phyloP scores from a whole-genome alignment of 1,140 invertebrate genomes.

The Drosophila insularis region DNA sequence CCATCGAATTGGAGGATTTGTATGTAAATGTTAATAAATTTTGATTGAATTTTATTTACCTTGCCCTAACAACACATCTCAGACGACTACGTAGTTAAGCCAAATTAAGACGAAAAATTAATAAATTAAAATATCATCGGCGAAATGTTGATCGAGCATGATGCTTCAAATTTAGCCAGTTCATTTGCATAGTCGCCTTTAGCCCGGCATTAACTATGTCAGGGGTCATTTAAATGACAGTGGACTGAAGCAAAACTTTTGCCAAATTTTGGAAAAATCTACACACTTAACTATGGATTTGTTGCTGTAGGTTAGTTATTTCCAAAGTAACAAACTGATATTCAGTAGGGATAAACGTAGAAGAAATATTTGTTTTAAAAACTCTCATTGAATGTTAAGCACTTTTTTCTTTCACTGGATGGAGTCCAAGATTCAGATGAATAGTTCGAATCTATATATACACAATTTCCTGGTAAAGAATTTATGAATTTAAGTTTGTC shows the following conservation, averaged over 20 bases:
- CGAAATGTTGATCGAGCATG: conserved; percentile 11
- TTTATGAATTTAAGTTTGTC: too few relatives aligned
- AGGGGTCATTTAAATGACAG: conserved; percentile 55
- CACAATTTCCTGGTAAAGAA: too few relatives aligned
- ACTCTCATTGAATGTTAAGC: too few relatives aligned
- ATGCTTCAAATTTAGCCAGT: conserved; percentile 19
- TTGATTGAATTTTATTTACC: conserved; percentile 3
- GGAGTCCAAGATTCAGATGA: too few relatives aligned
- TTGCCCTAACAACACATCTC: not conserved
- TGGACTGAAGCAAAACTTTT: conserved; percentile 9
- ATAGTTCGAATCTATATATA: too few relatives aligned
- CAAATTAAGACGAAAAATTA: conserved; percentile 41
- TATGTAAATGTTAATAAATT: conserved; percentile 44
- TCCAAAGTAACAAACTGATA: too few relatives aligned
- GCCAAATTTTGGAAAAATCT: conserved; percentile 7
- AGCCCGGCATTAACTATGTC: conserved; percentile 44
- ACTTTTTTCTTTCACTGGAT: too few relatives aligned
- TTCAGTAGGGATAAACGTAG: too few relatives aligned
- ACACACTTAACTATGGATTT: conserved; percentile 14
- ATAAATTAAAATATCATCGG: conserved; percentile 38
- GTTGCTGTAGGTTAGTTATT: conserved; percentile 51
- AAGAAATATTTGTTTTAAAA: too few relatives aligned
- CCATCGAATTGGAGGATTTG: conserved; percentile 31
- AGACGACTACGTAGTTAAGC: conserved; percentile 22
- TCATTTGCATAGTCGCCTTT: conserved; percentile 42